These are phyloP conservation scores for Anthonomus grandis DNA, from an alignment of 1,140 invertebrate species.

Conservation along the genomic window DNA sequence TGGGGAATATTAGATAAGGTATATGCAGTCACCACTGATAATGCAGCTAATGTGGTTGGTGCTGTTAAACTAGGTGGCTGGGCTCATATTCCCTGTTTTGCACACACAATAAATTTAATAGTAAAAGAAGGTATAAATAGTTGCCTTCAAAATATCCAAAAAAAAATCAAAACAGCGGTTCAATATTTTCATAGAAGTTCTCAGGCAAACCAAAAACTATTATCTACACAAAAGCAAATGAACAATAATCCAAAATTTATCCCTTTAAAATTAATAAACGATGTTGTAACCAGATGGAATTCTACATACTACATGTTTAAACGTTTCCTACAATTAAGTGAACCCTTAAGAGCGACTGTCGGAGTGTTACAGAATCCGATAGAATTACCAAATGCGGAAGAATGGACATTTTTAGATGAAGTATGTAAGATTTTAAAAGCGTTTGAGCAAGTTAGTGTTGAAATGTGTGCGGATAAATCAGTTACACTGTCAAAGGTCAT, in stretches of 20 bases:
- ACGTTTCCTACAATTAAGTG: constrained; percentile 30
- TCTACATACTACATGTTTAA: constrained; percentile 35
- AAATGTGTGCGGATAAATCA: constrained; percentile 36
- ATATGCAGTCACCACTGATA: constrained; percentile 5
- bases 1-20: constrained; percentile 12
- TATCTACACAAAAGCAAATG: constrained; percentile 27
- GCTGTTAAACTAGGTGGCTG: background rate
- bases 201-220: constrained; percentile 11
- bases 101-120: constrained; percentile 41
- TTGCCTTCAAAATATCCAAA: constrained; percentile 16
- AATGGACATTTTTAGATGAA: constrained; percentile 9
- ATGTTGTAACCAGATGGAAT: constrained; percentile 26
- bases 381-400: background rate
- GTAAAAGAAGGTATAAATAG: no score
- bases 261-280: constrained; percentile 27
- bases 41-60: constrained; percentile 6
- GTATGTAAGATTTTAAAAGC: constrained; percentile 14
- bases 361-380: constrained; percentile 14
- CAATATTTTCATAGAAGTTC: constrained; percentile 31
- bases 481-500: constrained; percentile 37
- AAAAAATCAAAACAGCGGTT: constrained; percentile 33
- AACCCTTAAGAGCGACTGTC: constrained; percentile 20
- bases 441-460: constrained; percentile 38
- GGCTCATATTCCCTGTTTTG: constrained; percentile 39
- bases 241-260: constrained; percentile 21